Conservation (phyloP, 2,797 vertebrate genomes). For the Danio kyathit region DNA sequence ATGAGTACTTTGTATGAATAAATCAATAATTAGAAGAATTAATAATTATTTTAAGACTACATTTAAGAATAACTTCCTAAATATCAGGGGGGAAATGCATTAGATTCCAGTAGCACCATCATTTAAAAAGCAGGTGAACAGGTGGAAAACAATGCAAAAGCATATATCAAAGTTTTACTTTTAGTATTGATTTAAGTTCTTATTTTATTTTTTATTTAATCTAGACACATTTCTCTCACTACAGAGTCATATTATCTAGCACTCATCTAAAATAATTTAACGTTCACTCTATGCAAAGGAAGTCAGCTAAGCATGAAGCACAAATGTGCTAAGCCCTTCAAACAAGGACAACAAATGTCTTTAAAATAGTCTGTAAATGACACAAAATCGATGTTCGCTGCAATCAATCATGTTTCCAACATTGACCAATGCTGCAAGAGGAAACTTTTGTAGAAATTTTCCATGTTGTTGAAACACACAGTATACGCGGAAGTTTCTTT, state of each 20-base stretch:
- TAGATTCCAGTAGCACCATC: background rate
- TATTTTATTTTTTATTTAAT: background rate
- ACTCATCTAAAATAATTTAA: background rate
- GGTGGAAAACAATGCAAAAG: background rate
- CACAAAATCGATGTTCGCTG: background rate
- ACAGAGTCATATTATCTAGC: background rate
- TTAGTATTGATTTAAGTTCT: no score
- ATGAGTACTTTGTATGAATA: background rate
- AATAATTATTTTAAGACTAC: background rate
- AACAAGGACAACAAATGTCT: background rate
- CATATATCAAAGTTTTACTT: background rate
- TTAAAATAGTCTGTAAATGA: background rate
- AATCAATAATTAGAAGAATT: background rate
- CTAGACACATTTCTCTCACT: background rate
- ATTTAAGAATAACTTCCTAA: background rate
- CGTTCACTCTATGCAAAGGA: constrained; percentile 40
- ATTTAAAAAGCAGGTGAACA: background rate
- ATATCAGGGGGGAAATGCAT: background rate
- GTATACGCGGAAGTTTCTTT: constrained; percentile 36
- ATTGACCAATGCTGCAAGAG: background rate
- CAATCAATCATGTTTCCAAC: background rate
- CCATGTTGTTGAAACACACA: constrained; percentile 1
- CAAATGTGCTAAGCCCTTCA: background rate
- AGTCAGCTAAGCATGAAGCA: constrained; percentile 58
- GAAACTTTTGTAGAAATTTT: background rate